Evolutionary conservation across 2,113 vertebrate genomes (phyloP).

Genomic region (Pedetes capensis): DNA sequence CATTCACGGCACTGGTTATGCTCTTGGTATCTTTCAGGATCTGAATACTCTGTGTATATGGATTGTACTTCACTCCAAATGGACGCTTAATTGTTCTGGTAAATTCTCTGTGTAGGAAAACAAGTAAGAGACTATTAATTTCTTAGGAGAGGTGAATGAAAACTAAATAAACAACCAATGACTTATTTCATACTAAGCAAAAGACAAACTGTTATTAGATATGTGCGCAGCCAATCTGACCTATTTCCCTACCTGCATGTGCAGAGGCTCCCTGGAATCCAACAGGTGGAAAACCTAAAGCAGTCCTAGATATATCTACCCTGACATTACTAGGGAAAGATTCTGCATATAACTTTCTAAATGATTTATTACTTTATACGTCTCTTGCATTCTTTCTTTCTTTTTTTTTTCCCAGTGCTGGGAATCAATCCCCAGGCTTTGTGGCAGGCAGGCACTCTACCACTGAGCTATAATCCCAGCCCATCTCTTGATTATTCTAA

Average conservation of each 20-base stretch:
- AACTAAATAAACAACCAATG: conserved; percentile 25
- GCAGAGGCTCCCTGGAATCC: neutral
- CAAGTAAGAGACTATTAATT: conserved; percentile 33
- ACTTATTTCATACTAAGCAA: neutral
- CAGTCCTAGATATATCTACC: neutral
- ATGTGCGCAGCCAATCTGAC: neutral
- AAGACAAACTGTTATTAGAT: neutral
- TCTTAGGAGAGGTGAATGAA: neutral
- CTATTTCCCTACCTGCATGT: neutral
- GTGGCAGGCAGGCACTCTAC: neutral
- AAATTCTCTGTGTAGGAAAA: conserved; percentile 90
- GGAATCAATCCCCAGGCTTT: neutral
- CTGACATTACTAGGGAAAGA: neutral
- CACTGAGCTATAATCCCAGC: neutral
- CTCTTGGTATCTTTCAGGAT: conserved; percentile 92
- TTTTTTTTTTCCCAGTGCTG: neutral
- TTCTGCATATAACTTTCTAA: neutral
- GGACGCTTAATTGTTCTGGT: conserved; percentile 98
- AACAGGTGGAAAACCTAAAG: neutral
- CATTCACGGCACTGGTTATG: conserved; percentile 92
- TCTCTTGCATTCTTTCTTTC: no score
- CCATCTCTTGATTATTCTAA: neutral
- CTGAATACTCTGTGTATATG: conserved; percentile 95
- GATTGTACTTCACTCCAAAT: conserved; percentile 96
- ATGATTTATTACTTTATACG: neutral